Evolutionary conservation across 2,888 invertebrate species (phyloP), one percentile per base, ranked within the genome.

Genomic region (Encarsia formosa): DNA sequence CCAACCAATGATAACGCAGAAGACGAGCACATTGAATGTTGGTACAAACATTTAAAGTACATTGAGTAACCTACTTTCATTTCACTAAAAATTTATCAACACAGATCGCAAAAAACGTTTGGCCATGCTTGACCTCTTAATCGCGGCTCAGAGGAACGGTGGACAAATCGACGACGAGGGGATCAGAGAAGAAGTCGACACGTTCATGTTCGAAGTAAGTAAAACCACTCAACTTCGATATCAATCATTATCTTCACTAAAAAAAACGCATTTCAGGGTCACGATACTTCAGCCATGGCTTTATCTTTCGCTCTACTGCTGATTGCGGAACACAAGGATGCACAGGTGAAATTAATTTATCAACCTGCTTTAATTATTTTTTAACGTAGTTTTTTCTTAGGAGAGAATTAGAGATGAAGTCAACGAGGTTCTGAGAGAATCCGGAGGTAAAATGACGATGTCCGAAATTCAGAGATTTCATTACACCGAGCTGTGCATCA

Each of bases 401-500:
- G 57, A 52, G 13, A 52, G 50, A 47, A 60, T 59, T n/a, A 54
- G 62, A 49, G 44, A 40, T 13, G 63, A 63, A 52, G 47, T 63
- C 13, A 73, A 70, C 4, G 71, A 75, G 40, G 77, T 79, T 0
- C 62, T 75, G 0, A 71, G 78, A 50, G 81, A 81, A 66, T 72
- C 76, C 16, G 64, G 70, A 18, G 77, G 69, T 1, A 75, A 79
- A 5, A 66, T 76, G 0, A 76, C 79, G 2, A 78, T 75, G 2
- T 77, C 80, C 39, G 82, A 84, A 61, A 68, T 86, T 19, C 70
- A 80, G 55, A 78, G 80, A 50, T 81, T 86, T 81, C 78, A 78
- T 53, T 86, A 85, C 63, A 74, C 86, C 57, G 86, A 86, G 61
- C 80, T 80, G 61, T 85, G 84, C 60, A 82, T 86, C 41, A 86